Base-by-base conservation (phyloP, 2,888 invertebrate genomes). In the Autographa gamma region DNA sequence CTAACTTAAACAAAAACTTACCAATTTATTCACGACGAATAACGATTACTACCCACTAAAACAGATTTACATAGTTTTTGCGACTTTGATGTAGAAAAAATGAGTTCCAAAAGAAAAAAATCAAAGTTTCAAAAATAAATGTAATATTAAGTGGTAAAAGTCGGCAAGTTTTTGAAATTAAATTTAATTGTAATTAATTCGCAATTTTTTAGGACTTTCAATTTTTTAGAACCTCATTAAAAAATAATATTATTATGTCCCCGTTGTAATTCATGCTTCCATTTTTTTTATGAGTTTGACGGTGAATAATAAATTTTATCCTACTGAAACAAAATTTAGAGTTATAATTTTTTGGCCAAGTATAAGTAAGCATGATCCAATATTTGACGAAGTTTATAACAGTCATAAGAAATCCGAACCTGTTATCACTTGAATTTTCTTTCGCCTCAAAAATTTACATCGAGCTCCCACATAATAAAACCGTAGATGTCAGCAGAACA, bases 201-300 rank as follows among this genome's bases (percentile, higher is more conserved):
- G 25, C 41, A 38, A 64, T 41, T 58, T 25, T 38, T 14, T 18
- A 18, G 9, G 18, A 2, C 7, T 56, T 58, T 38, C 25, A 25
- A 58, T 41, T 41, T 63, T 58, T 58, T n/a, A 41, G n/a, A n/a
- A 41, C 18, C 13, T 58, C 64, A 56, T 64, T 64, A 58, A 64
- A 62, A 43, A 48, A 16, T 16, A 41, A 41, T 41, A n/a, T n/a
- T n/a, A n/a, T n/a, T n/a, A 41, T 2, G 25, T 25, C 25, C 25
- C 41, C 13, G 0, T 16, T n/a, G 0, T 48, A 48, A n/a, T 48
- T n/a, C 2, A 48, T 1, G 48, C n/a, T 16, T 48, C 7, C n/a
- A 48, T 6, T 38, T 11, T 48, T n/a, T n/a, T 6, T n/a, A n/a
- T 7, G n/a, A 48, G n/a, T 48, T 16, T 48, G n/a, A 48, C n/a